Base-by-base conservation (phyloP, 2,888 invertebrate genomes). In the Andrena trimmerana region DNA sequence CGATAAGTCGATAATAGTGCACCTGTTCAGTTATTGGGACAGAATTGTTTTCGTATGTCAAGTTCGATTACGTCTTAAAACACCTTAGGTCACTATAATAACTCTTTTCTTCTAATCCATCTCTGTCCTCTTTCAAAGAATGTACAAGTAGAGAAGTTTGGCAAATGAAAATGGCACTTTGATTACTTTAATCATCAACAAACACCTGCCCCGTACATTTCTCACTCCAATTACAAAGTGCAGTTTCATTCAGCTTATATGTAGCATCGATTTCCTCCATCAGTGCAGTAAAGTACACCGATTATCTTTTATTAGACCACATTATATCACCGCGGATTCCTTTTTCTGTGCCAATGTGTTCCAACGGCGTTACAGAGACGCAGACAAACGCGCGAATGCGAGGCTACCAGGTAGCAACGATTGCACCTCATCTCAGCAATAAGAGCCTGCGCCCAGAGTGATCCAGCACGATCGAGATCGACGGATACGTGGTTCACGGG, bases 381-480 rank as follows among this genome's bases (percentile, higher is more conserved):
- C 70, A 36, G n/a, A 70, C 59, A 72, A 68, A 82, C 71, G 54
- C 67, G 50, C 60, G 70, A 68, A 77, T 63, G 78, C 60, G 67
- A 78, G 60, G 60, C 29, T 70, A 77, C 70, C 77, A 72, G 74
- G 54, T n/a, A 65, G 33, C 74, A 36, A 36, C 70, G 75, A 86
- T 83, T 48, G 62, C 74, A 72, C 57, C 31, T 63, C 16, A 52
- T 63, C 68, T 57, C 33, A 52, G 50, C 10, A 63, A 31, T 10
- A 29, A 67, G 72, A 29, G 10, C 68, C 31, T 48, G 50, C 48
- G 24, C 66, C 42, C 16, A 29, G 72, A 68, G 86, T 81, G 86
- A 89, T 86, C 80, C 68, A 59, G 75, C 76, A 78, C 83, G 89
- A 86, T 86, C 86, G 76, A 86, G 86, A 90, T 90, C 89, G 83